A percentile compares a stretch with the other conserved stretches of the same genome.
Evolutionary conservation across 2,888 invertebrate species (phyloP).

Genomic region (Heliothis peltigera): DNA sequence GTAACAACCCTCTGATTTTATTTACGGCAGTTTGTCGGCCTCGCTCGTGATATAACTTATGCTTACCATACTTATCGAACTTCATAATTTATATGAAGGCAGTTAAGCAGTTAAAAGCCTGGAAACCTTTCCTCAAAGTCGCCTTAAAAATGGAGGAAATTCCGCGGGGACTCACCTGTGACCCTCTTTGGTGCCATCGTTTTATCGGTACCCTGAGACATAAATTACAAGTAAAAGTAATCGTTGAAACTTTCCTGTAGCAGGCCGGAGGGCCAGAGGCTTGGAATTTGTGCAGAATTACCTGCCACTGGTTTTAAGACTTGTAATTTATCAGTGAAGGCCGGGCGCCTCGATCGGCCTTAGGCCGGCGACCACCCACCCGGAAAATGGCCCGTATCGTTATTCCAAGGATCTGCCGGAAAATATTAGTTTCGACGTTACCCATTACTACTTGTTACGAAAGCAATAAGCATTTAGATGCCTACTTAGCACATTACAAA

Average conservation of each 20-base stretch:
- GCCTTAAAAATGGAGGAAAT: slow-evolving; percentile 70
- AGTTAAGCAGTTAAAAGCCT: slow-evolving; percentile 67
- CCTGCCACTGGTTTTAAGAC: slow-evolving; percentile 91
- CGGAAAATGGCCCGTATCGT: slow-evolving; percentile 80
- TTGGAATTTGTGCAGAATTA: slow-evolving; percentile 89
- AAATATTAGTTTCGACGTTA: slow-evolving; percentile 69
- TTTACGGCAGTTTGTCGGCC: slow-evolving; percentile 38
- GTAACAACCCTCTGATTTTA: slow-evolving; percentile 49
- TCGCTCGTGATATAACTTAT: slow-evolving; percentile 55
- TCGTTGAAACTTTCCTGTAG: slow-evolving; percentile 86
- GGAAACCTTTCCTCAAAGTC: slow-evolving; percentile 66
- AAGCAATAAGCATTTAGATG: slow-evolving; percentile 67
- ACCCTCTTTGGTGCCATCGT: slow-evolving; percentile 77
- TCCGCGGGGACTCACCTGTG: slow-evolving; percentile 82
- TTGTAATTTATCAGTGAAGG: slow-evolving; percentile 90
- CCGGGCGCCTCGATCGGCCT: slow-evolving; percentile 77
- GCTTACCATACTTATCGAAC: slow-evolving; percentile 59
- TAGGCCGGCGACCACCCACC: slow-evolving; percentile 71
- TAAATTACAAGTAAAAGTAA: slow-evolving; percentile 88
- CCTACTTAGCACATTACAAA: slow-evolving; percentile 65
- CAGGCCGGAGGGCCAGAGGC: slow-evolving; percentile 78
- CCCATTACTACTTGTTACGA: slow-evolving; percentile 67
- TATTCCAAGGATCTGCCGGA: slow-evolving; percentile 71
- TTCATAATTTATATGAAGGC: slow-evolving; percentile 65
- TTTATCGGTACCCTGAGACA: slow-evolving; percentile 83